Conservation (phyloP, 2,113 vertebrate genomes). For the Amblyopsis rosae region DNA sequence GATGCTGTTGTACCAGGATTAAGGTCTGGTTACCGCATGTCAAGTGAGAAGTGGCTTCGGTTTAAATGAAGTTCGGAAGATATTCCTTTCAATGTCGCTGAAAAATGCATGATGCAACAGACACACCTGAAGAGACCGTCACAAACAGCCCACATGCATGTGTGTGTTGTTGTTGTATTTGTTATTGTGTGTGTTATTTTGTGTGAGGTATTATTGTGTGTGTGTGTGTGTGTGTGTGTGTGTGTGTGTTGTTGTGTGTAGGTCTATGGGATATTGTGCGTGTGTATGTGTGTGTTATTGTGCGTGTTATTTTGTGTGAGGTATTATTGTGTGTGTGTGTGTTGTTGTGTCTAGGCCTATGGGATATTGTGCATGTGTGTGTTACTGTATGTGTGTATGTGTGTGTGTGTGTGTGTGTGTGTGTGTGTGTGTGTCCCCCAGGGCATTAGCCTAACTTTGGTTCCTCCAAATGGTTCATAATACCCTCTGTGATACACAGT, state of each 20-base stretch:
- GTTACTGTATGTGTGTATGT: not conserved
- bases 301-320: too few relatives aligned
- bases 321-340: not conserved
- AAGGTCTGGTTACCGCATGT: slow-evolving; percentile 19
- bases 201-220: not conserved
- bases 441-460: too few relatives aligned
- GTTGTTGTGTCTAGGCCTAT: not conserved
- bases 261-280: too few relatives aligned
- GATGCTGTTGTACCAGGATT: slow-evolving; percentile 9
- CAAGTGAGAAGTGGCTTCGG: slow-evolving; percentile 18
- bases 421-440: not conserved
- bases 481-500: not conserved
- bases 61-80: slow-evolving; percentile 22
- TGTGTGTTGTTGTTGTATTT: not conserved
- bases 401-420: not conserved
- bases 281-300: too few relatives aligned
- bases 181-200: too few relatives aligned
- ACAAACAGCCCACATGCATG: not conserved
- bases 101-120: slow-evolving; percentile 12
- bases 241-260: not conserved
- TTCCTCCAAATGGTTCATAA: not conserved
- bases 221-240: not conserved
- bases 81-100: slow-evolving; percentile 21
- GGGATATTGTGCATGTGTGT: too few relatives aligned
- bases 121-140: not conserved